Evolutionary conservation across 2,113 vertebrate genomes (phyloP).

Genomic region (Siphamia tubifer): DNA sequence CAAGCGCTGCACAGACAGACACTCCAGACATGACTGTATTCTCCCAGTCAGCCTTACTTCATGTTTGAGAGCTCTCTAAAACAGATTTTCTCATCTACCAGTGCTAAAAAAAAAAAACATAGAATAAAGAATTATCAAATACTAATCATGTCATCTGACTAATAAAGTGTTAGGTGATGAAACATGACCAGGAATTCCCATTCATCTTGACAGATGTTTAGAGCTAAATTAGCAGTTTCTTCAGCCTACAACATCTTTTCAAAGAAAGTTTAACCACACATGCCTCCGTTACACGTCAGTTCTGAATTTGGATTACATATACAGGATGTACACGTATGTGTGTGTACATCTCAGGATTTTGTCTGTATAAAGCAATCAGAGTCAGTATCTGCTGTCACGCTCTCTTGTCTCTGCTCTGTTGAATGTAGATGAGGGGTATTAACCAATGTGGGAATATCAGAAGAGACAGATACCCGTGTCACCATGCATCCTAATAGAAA

Average conservation of each 20-base stretch:
- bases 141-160: too few relatives aligned
- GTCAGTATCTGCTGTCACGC: constrained; percentile 28
- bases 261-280: neutral
- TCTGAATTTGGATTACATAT: neutral
- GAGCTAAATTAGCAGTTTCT: neutral
- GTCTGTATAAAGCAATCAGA: neutral
- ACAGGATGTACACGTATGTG: neutral
- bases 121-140: too few relatives aligned
- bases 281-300: neutral
- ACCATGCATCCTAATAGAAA: constrained; percentile 81
- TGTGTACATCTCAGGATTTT: neutral
- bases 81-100: too few relatives aligned
- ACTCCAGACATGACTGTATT: constrained; percentile 4
- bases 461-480: constrained; percentile 86
- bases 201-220: neutral
- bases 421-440: constrained; percentile 80
- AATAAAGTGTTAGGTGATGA: too few relatives aligned
- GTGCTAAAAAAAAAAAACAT: too few relatives aligned
- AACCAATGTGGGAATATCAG: constrained; percentile 82
- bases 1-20: constrained; percentile 18
- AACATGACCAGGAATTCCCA: neutral
- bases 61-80: neutral
- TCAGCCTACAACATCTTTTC: neutral
- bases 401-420: constrained; percentile 38
- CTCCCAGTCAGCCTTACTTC: neutral